Evolutionary conservation across 2,113 vertebrate genomes (phyloP), one percentile per base, ranked within the genome.

Genomic region (Caracal caracal): DNA sequence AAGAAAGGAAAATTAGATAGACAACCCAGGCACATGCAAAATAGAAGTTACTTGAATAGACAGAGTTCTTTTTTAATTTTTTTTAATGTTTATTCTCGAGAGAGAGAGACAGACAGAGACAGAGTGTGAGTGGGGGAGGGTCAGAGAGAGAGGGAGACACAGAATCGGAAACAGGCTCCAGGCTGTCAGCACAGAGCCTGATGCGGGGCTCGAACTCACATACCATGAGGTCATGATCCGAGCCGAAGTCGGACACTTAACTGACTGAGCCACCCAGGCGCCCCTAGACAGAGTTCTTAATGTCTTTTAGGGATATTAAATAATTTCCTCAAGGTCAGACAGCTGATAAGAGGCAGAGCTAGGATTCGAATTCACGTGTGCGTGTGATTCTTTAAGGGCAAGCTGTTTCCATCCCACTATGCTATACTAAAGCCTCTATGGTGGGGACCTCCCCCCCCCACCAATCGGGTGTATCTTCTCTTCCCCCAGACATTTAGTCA

Each of bases 251-350:
- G 7, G 43, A 8, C 43, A 7, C 43, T 43, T 43, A 9, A 43
- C 43, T 43, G 43, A 43, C 43, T 43, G 43, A 43, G 43, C 43
- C 43, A 43, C 43, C 43, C 43, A 43, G 43, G 43, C 7, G 43
- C 43, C 43, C 43, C 43, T 63, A 63, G 6, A 66, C 5, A 47
- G 84, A 53, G 22, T 71, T 86, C 43, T 84, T 87, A 84, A 47
- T 83, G 71, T 79, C 61, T 95, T 96, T 93, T 63, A 76, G 53
- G 40, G 16, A 80, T 87, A 88, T 79, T 53, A 90, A 83, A 53
- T 81, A 59, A 78, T 89, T 89, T 92, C 78, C 28, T 89, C 51
- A 82, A 49, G 75, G 49, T 63, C 37, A 28, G 47, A 86, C 3
- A 85, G 82, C 8, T 66, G 37, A 79, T 33, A 73, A 83, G 61